Percentiles rank a stretch among this genome's conserved stretches.
phyloP scores from a whole-genome alignment of 2,888 invertebrate genomes.

The Folsomia candida region DNA sequence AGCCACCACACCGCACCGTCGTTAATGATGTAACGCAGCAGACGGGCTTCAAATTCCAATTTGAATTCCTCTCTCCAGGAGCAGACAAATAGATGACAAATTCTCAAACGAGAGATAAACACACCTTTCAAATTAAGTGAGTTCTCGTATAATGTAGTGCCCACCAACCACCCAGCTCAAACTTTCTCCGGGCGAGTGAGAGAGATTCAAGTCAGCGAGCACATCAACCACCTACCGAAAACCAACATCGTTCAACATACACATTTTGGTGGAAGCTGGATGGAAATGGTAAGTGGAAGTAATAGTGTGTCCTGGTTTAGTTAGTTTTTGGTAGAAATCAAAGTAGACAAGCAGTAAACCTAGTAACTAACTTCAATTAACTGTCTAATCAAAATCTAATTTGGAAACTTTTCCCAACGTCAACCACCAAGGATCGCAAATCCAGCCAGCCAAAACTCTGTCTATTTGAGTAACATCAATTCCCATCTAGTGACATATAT shows the following conservation, averaged over 20 bases:
- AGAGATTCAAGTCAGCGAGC: background rate
- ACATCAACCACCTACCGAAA: background rate
- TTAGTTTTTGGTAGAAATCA: constrained; percentile 8
- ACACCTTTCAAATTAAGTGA: background rate
- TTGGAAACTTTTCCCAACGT: constrained; percentile 41
- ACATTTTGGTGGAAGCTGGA: background rate
- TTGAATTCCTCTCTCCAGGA: background rate
- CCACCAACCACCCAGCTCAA: background rate
- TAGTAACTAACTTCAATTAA: constrained; percentile 43
- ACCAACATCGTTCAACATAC: background rate
- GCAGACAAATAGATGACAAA: no score
- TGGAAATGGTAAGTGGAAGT: background rate
- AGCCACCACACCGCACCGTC: no score
- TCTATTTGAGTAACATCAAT: background rate
- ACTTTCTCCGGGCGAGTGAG: background rate
- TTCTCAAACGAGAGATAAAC: background rate
- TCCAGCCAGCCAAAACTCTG: background rate
- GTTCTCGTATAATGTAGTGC: background rate
- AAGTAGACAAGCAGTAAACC: constrained; percentile 16
- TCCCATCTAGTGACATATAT: no score
- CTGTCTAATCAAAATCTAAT: constrained; percentile 48
- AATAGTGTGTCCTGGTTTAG: background rate
- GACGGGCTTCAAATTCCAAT: background rate
- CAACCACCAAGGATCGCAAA: constrained; percentile 21
- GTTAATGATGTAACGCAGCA: no score